These are phyloP conservation scores for Bradypodion pumilum DNA, from an alignment of 2,797 vertebrate genomes.

Conservation along the genomic window DNA sequence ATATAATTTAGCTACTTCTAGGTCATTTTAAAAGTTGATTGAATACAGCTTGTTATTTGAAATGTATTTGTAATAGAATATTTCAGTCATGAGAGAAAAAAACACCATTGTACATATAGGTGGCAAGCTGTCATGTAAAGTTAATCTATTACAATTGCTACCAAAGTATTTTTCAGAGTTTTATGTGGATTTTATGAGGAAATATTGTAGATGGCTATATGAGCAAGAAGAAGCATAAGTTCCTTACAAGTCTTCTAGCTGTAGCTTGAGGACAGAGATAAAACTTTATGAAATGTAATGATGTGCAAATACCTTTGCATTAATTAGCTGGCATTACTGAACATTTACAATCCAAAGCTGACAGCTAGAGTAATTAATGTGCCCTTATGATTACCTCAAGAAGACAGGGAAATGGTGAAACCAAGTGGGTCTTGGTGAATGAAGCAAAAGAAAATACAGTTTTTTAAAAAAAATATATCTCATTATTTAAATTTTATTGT, in stretches of 20 bases:
- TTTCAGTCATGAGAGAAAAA: neutral
- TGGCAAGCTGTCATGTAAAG: neutral
- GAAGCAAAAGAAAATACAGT: neutral
- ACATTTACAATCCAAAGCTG: slow-evolving; percentile 55
- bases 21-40: neutral
- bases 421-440: neutral
- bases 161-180: neutral
- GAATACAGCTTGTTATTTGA: neutral
- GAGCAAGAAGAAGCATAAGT: slow-evolving; percentile 3
- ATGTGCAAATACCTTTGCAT: slow-evolving; percentile 70
- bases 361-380: slow-evolving; percentile 67
- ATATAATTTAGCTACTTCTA: neutral
- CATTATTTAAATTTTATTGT: too few relatives aligned
- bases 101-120: neutral
- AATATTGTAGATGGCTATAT: slow-evolving; percentile 31
- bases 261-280: slow-evolving; percentile 58
- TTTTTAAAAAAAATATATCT: too few relatives aligned
- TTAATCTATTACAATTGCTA: slow-evolving; percentile 20
- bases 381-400: slow-evolving; percentile 61
- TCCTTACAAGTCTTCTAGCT: slow-evolving; percentile 46
- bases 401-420: slow-evolving; percentile 39
- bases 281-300: slow-evolving; percentile 68
- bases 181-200: slow-evolving; percentile 38
- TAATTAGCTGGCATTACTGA: slow-evolving; percentile 63
- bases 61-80: too few relatives aligned